Evolutionary conservation across 2,113 vertebrate species (phyloP).

Genomic region (Proteles cristata): DNA sequence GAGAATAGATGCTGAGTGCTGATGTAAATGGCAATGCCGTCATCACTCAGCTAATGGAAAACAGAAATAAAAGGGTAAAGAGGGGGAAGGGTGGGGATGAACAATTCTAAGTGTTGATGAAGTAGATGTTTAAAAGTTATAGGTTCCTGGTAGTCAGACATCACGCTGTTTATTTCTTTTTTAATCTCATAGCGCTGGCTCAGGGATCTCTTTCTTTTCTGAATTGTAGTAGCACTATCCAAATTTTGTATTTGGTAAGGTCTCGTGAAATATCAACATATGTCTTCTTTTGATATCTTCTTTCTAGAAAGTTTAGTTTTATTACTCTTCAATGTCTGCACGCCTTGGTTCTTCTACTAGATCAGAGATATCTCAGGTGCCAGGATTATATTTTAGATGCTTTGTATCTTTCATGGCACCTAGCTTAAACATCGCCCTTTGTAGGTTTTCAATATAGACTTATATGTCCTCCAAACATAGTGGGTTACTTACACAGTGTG

Average conservation of each 20-base stretch:
- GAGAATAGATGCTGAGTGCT: conserved; percentile 58
- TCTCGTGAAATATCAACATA: not conserved
- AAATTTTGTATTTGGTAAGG: not conserved
- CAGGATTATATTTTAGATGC: not conserved
- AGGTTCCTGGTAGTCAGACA: not conserved
- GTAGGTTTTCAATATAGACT: not conserved
- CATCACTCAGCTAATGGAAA: conserved; percentile 41
- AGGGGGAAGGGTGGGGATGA: not conserved
- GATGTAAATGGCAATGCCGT: conserved; percentile 59
- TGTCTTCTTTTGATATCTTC: not conserved
- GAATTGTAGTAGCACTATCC: not conserved
- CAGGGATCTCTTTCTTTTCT: not conserved
- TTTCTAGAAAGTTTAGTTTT: not conserved
- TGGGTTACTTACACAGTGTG: not conserved
- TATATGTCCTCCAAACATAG: not conserved
- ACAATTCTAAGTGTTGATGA: not conserved
- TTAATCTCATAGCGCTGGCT: not conserved
- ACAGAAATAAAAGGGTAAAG: conserved; percentile 31
- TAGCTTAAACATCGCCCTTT: not conserved
- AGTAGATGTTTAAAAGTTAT: not conserved
- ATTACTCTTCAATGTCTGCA: not conserved
- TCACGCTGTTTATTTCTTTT: not conserved
- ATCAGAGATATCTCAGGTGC: not conserved
- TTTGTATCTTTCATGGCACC: not conserved
- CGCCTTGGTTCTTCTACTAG: not conserved